These are phyloP conservation scores for Eupithecia subumbrata DNA, from an alignment of 2,888 invertebrate species.

Conservation along the genomic window DNA sequence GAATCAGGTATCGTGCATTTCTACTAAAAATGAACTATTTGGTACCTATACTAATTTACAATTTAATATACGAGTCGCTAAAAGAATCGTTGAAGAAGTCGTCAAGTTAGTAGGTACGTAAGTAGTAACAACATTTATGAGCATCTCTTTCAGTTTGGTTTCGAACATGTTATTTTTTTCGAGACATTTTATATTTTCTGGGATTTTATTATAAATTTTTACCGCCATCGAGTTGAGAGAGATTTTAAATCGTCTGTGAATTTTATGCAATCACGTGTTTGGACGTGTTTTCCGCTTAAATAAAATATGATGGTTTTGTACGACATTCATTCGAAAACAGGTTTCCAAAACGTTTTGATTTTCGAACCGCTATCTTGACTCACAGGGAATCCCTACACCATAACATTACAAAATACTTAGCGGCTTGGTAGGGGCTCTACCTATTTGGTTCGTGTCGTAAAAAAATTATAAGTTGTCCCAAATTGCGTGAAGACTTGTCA, in stretches of 20 bases:
- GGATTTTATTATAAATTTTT: too few species aligned
- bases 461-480: not conserved
- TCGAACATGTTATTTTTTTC: too few species aligned
- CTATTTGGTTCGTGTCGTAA: not conserved
- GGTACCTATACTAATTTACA: too few species aligned
- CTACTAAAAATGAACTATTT: too few species aligned
- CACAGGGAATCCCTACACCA: slow-evolving; percentile 32
- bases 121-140: too few species aligned
- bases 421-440: not conserved
- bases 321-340: not conserved
- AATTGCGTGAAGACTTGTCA: not conserved
- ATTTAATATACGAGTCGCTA: too few species aligned
- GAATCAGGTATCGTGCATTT: too few species aligned
- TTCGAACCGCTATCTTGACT: slow-evolving; percentile 16
- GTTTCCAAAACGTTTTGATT: not conserved
- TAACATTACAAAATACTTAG: not conserved
- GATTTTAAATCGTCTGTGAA: not conserved
- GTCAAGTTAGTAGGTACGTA: too few species aligned
- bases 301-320: not conserved
- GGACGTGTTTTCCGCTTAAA: not conserved
- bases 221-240: too few species aligned
- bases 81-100: too few species aligned
- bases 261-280: not conserved
- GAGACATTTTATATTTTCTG: too few species aligned
- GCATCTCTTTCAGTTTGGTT: too few species aligned